Evolutionary conservation across 2,797 vertebrate genomes (phyloP).

Genomic region (Acanthis flammea): DNA sequence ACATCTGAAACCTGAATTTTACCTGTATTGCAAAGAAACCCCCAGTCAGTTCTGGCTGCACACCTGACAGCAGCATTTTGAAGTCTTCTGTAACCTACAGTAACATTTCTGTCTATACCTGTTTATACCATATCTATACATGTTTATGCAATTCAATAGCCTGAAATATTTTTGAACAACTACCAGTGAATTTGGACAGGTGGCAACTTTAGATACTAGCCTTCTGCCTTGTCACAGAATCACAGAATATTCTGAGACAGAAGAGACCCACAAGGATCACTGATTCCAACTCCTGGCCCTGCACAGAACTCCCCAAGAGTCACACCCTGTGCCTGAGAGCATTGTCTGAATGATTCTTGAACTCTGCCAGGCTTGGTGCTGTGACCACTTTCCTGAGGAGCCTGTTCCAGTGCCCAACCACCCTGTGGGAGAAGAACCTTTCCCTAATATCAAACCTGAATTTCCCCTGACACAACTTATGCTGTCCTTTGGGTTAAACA

Average conservation of each 20-base stretch:
- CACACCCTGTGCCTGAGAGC: not conserved
- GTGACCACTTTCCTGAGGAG: not conserved
- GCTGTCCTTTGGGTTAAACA: constrained; percentile 11
- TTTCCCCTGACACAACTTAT: not conserved
- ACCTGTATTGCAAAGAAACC: not conserved
- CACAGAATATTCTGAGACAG: not conserved
- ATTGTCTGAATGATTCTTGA: not conserved
- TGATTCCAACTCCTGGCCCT: not conserved
- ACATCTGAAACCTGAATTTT: not conserved
- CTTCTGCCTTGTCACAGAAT: not conserved
- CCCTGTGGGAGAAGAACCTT: not conserved
- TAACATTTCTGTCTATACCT: not conserved
- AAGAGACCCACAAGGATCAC: not conserved
- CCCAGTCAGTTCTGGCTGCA: not conserved
- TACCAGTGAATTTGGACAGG: not conserved
- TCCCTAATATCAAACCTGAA: not conserved
- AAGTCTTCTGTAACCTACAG: not conserved
- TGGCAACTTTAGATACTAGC: not conserved
- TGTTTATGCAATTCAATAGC: not conserved
- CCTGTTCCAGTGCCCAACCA: accelerated
- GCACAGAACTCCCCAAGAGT: not conserved
- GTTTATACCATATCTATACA: no score
- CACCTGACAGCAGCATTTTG: not conserved
- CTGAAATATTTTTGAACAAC: not conserved
- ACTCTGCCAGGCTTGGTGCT: not conserved